phyloP scores from a whole-genome alignment of 2,113 vertebrate genomes.

The Sylvilagus bachmani region DNA sequence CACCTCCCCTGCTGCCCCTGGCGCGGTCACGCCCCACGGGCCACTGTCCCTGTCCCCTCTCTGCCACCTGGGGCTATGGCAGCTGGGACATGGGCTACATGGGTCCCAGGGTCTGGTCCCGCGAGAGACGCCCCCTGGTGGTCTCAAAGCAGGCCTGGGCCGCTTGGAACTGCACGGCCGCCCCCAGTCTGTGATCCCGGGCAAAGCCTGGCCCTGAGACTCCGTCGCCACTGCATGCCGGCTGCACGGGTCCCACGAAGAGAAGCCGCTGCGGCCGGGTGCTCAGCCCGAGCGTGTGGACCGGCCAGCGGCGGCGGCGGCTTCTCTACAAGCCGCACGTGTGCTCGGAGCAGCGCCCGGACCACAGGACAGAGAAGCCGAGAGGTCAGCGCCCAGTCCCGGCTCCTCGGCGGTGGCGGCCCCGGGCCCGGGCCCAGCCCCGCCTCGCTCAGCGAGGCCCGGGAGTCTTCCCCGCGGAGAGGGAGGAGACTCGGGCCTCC shows the following conservation, averaged over 20 bases:
- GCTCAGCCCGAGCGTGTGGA: not conserved
- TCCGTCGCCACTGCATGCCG: rapidly evolving
- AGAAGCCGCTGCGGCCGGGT: not conserved
- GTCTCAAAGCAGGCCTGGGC: not conserved
- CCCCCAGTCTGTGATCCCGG: too few species aligned
- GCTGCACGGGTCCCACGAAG: too few species aligned
- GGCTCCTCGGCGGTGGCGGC: not conserved
- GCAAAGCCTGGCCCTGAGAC: not conserved
- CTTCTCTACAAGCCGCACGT: not conserved
- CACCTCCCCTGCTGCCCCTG: not conserved
- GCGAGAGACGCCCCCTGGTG: rapidly evolving
- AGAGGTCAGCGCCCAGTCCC: too few species aligned
- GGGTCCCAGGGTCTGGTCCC: not conserved
- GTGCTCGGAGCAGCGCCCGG: not conserved
- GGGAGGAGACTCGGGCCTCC: not conserved
- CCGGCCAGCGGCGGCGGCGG: rapidly evolving
- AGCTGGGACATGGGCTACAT: not conserved
- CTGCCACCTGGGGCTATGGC: not conserved
- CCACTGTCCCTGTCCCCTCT: not conserved
- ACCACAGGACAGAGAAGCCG: too few species aligned
- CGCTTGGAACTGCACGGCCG: not conserved
- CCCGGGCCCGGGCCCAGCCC: not conserved
- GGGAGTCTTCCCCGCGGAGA: not conserved
- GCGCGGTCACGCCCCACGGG: not conserved
- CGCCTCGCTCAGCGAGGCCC: rapidly evolving